Percentiles rank a stretch among this genome's conserved stretches.
Conservation (phyloP, 1,140 invertebrate species). For the Caligus rogercresseyi region DNA sequence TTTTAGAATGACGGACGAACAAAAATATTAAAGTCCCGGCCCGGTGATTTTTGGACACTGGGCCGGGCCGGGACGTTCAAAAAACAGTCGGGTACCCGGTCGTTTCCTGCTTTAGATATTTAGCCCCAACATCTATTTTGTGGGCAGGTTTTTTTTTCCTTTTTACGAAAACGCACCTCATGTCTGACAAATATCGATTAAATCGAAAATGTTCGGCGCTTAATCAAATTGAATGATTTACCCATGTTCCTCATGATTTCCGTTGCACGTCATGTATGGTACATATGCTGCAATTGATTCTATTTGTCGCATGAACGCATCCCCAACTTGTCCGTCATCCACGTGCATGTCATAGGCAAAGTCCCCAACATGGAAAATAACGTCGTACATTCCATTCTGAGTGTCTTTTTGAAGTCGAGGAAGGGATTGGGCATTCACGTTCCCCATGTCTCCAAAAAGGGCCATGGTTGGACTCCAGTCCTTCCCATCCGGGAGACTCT, state of each 20-base stretch:
- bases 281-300: slow-evolving; percentile 64
- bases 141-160: no score
- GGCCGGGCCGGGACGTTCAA: no score
- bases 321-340: slow-evolving; percentile 54
- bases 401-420: slow-evolving; percentile 59
- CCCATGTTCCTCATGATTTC: slow-evolving; percentile 73
- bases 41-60: no score
- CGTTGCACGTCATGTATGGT: slow-evolving; percentile 78
- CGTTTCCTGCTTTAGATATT: no score
- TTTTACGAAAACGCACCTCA: no score
- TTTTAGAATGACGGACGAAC: no score
- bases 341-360: slow-evolving; percentile 88
- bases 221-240: slow-evolving; percentile 36
- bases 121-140: no score
- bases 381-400: slow-evolving; percentile 58
- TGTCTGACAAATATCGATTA: no score
- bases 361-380: slow-evolving; percentile 79
- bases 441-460: slow-evolving; percentile 80
- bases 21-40: no score
- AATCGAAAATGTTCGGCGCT: no score
- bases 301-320: slow-evolving; percentile 78
- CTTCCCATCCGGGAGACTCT: slow-evolving; percentile 39
- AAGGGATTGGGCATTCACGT: slow-evolving; percentile 52
- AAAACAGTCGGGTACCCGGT: no score
- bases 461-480: slow-evolving; percentile 59